These are phyloP conservation scores for Volucella zonaria DNA, from an alignment of 2,888 invertebrate genomes.

Conservation along the genomic window DNA sequence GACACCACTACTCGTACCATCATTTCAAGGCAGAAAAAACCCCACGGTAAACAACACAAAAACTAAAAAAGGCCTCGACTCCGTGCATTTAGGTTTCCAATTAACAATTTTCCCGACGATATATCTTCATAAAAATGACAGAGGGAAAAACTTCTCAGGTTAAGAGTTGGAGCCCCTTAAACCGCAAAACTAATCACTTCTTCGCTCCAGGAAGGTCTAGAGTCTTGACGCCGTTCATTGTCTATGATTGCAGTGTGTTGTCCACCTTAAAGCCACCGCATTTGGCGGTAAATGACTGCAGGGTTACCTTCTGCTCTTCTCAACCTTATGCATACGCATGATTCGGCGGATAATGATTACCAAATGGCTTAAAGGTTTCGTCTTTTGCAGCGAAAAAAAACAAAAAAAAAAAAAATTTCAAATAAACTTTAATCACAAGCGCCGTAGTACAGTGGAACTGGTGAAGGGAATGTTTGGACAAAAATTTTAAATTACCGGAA, in stretches of 20 bases:
- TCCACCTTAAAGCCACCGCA: constrained; percentile 2
- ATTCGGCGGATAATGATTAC: constrained; percentile 51
- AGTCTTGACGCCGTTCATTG: constrained; percentile 72
- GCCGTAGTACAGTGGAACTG: constrained; percentile 26
- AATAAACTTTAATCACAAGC: constrained; percentile 63
- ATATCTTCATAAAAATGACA: constrained; percentile 50
- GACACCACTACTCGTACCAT: background rate
- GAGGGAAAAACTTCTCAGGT: constrained; percentile 32
- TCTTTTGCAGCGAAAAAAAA: constrained; percentile 1
- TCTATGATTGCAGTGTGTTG: constrained; percentile 58
- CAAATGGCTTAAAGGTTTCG: constrained; percentile 47
- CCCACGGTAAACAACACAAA: constrained; percentile 4
- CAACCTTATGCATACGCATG: constrained; percentile 46
- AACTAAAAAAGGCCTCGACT: constrained; percentile 6
- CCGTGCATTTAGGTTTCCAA: constrained; percentile 58
- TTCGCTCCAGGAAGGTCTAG: constrained; percentile 61
- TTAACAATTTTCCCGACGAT: constrained; percentile 57
- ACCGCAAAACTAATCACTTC: constrained; percentile 71
- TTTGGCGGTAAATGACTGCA: constrained; percentile 24
- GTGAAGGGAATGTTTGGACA: background rate
- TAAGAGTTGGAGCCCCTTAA: constrained; percentile 9
- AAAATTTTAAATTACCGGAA: background rate
- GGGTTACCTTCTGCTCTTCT: constrained; percentile 20
- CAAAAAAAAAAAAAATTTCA: constrained; percentile 23
- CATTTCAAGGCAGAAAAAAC: constrained; percentile 26